Evolutionary conservation across 2,888 invertebrate genomes (phyloP).

Genomic region (Sussaba pulchella): DNA sequence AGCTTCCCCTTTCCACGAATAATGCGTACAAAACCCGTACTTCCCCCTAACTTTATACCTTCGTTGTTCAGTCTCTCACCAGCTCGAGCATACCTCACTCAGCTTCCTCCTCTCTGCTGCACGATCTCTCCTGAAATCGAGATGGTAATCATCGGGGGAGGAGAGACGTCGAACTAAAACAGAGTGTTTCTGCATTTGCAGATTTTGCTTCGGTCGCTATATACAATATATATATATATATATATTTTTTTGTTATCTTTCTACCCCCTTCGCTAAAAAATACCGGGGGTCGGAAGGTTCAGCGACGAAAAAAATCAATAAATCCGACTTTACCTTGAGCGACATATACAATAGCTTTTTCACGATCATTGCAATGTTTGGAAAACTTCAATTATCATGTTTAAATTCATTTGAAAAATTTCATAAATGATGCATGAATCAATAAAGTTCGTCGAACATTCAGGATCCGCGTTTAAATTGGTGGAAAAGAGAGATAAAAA

Average conservation of each 20-base stretch:
- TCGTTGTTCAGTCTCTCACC: background rate
- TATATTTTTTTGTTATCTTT: background rate
- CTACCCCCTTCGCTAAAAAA: background rate
- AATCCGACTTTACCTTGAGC: no score
- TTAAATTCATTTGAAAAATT: no score
- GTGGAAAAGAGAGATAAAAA: no score
- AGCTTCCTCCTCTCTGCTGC: background rate
- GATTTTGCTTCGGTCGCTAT: background rate
- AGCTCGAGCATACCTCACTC: background rate
- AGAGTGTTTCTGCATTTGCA: background rate
- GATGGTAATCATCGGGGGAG: background rate
- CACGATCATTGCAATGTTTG: no score
- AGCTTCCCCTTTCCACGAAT: slow-evolving; percentile 23
- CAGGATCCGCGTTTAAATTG: no score
- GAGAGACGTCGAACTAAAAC: background rate
- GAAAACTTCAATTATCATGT: no score
- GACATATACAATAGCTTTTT: no score
- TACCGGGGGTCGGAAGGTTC: background rate
- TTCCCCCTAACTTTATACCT: slow-evolving; percentile 4
- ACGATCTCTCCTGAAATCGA: slow-evolving; percentile 9
- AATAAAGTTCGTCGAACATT: no score
- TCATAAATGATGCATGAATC: no score
- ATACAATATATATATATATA: no score
- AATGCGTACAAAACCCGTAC: slow-evolving; percentile 26
- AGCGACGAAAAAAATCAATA: background rate